These are phyloP conservation scores for Mormoops blainvillei DNA, from an alignment of 2,113 vertebrate genomes.

Conservation along the genomic window DNA sequence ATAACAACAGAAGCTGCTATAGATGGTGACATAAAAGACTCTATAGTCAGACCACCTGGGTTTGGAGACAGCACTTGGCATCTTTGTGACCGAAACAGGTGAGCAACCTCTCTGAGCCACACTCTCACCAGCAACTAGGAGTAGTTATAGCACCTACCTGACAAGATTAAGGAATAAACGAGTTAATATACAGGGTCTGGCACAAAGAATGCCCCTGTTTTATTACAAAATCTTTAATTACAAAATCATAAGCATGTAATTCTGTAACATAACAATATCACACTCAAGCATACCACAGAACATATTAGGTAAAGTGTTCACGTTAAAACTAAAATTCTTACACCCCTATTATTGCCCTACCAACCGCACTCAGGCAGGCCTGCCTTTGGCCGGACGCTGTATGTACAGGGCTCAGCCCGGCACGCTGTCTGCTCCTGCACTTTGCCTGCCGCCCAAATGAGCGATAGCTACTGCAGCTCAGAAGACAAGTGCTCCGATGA, in stretches of 20 bases:
- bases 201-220: no score
- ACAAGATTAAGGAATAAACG: neutral
- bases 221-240: no score
- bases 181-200: neutral
- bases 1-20: neutral
- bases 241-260: no score
- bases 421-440: neutral
- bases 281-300: no score
- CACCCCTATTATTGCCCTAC: no score
- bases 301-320: no score
- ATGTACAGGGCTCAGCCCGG: neutral
- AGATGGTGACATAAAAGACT: fast-evolving
- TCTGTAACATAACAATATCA: no score
- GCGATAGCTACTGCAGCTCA: neutral
- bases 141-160: no score
- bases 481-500: neutral
- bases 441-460: neutral
- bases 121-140: neutral
- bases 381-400: no score
- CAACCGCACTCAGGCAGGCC: no score
- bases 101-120: neutral
- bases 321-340: no score
- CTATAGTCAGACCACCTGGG: neutral
- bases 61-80: neutral
- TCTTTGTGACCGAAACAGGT: neutral